Evolutionary conservation across 2,888 invertebrate genomes (phyloP), one percentile per base, ranked within the genome.

Genomic region (Notocelia uddmanniana): DNA sequence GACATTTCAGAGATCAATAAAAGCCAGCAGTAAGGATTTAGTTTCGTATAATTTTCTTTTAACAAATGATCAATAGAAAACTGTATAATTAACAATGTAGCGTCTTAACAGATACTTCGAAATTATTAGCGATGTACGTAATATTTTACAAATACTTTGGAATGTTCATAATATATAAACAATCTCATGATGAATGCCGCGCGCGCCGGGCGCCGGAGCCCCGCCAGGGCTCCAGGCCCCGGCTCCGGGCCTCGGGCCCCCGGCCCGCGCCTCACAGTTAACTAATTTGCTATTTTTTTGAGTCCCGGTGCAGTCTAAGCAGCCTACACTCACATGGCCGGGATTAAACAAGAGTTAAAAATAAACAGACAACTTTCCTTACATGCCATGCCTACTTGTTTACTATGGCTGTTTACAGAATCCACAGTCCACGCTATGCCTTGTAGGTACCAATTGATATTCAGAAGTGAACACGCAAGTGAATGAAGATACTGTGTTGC

Each of bases 41-140:
- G 93, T 93, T 93, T 93, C 92, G 87, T 93, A 93, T 93, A 93
- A 93, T 93, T 93, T 93, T 93, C 93, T 93, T 91, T 93, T 93
- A 93, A 93, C 93, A 93, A 93, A 93, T 93, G 92, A 93, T 93
- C 93, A 93, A 93, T 93, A 93, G 93, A 93, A 93, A 93, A 93
- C 92, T 93, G 93, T 92, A 93, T 93, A 93, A 93, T 93, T 92
- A 93, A 93, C 93, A 93, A 93, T 87, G 93, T 92, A 93, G 92
- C 88, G 87, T 92, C 93, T 93, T 93, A 93, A 93, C 92, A 92
- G 90, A 92, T 93, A 92, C 89, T 90, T 90, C 91, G 88, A 92
- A 91, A 92, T 91, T 90, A 93, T 92, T 92, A 92, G 91, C 88
- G 89, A 87, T 93, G 93, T 91, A 92, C 90, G 91, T 91, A 92